phyloP scores from a whole-genome alignment of 2,113 vertebrate species.

The Erythrocercus mccallii region DNA sequence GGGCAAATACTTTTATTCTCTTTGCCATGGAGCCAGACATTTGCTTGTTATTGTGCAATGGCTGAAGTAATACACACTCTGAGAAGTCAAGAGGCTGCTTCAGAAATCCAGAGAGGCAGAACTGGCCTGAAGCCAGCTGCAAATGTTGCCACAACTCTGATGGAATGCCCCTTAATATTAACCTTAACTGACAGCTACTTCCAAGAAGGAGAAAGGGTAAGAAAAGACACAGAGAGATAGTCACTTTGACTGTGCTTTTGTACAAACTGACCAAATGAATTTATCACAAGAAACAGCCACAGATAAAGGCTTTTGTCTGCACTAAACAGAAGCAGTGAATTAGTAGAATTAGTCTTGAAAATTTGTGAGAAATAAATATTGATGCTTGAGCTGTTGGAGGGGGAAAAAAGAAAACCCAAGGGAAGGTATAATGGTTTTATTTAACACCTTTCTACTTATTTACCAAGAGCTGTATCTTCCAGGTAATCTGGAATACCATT shows the following conservation, averaged over 20 bases:
- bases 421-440: neutral
- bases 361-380: neutral
- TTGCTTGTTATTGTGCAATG: neutral
- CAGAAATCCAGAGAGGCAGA: constrained; percentile 35
- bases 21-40: neutral
- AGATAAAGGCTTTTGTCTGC: neutral
- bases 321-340: neutral
- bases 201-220: neutral
- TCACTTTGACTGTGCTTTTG: constrained; percentile 5
- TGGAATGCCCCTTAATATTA: constrained; percentile 24
- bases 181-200: constrained; percentile 37
- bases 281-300: neutral
- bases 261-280: neutral
- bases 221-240: neutral
- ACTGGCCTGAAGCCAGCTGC: constrained; percentile 18
- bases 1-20: neutral
- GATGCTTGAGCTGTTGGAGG: neutral
- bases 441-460: neutral
- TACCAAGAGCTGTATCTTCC: neutral
- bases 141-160: neutral
- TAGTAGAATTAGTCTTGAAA: neutral
- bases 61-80: neutral
- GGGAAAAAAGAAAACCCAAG: neutral
- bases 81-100: neutral
- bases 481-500: neutral